A percentile compares a stretch with the other conserved stretches of the same genome.
These are phyloP conservation scores for Tribolium freemani DNA, from an alignment of 2,888 invertebrate species.

Conservation along the genomic window DNA sequence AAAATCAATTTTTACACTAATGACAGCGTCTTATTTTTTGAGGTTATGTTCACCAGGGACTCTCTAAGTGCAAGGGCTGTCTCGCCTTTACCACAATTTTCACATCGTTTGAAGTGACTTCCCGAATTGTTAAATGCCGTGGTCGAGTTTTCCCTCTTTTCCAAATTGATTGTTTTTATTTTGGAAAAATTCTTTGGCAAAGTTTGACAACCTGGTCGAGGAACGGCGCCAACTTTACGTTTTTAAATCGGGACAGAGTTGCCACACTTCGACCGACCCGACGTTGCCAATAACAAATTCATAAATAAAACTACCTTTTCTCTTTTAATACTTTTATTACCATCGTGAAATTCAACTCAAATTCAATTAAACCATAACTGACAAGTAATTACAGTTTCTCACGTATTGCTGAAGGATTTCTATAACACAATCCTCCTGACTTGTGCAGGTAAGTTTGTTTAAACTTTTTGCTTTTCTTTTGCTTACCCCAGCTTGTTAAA, in stretches of 20 bases:
- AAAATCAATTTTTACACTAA: constrained; percentile 45
- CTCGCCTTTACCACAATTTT: background rate
- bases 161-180: constrained; percentile 18
- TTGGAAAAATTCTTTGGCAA: constrained; percentile 27
- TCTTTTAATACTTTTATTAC: constrained; percentile 18
- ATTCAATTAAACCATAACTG: constrained; percentile 21
- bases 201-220: constrained; percentile 51
- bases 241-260: constrained; percentile 41
- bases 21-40: constrained; percentile 58
- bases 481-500: no score
- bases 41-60: constrained; percentile 51
- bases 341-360: constrained; percentile 14
- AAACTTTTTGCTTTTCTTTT: no score
- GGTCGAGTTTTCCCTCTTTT: background rate
- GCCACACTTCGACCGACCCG: background rate
- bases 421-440: constrained; percentile 6
- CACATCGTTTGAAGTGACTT: background rate
- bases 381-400: constrained; percentile 14
- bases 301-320: background rate
- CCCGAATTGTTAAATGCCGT: background rate
- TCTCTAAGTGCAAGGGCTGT: background rate
- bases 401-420: constrained; percentile 29
- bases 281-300: background rate
- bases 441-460: constrained; percentile 8
- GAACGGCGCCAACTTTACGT: constrained; percentile 53